phyloP scores from a whole-genome alignment of 2,888 invertebrate species.

The Scrobipalpa atriplicella region DNA sequence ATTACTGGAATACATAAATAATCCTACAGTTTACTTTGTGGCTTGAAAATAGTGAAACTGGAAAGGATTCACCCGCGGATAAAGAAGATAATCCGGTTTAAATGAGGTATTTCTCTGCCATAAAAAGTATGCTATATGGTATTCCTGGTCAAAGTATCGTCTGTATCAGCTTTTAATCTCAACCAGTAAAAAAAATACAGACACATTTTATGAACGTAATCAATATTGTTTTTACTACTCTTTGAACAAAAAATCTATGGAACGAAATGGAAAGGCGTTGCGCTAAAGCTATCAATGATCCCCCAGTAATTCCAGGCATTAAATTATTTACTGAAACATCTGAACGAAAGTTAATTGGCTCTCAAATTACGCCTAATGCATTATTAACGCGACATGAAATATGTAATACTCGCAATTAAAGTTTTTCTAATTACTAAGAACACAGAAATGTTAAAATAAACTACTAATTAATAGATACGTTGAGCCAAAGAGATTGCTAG shows the following conservation, averaged over 20 bases:
- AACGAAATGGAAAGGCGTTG: not conserved
- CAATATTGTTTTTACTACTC: no score
- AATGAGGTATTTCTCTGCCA: no score
- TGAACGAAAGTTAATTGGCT: constrained; percentile 21
- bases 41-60: no score
- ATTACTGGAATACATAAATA: no score
- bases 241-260: not conserved
- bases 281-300: constrained; percentile 5
- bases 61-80: no score
- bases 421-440: constrained; percentile 21
- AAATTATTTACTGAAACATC: constrained; percentile 2
- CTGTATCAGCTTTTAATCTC: no score
- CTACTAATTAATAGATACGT: not conserved
- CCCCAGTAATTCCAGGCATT: not conserved
- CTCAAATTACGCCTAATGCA: constrained; percentile 17
- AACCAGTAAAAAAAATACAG: no score
- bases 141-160: no score
- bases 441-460: constrained; percentile 1
- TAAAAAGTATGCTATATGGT: no score
- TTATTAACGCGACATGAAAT: constrained; percentile 25
- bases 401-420: constrained; percentile 25
- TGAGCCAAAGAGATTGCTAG: not conserved
- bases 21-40: no score
- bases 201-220: no score
- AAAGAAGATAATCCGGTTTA: no score